These are phyloP conservation scores for Paedocypris sp. DNA, from an alignment of 2,113 vertebrate species.

Conservation along the genomic window DNA sequence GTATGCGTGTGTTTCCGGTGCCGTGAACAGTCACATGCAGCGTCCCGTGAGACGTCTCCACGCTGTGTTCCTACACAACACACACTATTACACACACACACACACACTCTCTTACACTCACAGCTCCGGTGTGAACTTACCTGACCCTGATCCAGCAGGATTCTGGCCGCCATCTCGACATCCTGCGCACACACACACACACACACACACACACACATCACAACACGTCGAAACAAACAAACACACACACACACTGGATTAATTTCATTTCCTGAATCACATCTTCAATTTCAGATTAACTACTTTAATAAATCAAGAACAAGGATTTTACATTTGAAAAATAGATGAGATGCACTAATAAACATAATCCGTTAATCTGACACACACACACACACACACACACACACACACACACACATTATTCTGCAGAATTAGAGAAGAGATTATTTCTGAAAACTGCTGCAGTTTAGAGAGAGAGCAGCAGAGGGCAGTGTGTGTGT, in stretches of 20 bases:
- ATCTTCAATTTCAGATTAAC: too few relatives aligned
- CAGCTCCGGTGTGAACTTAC: conserved; percentile 26
- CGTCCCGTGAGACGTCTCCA: conserved; percentile 78
- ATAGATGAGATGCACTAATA: too few relatives aligned
- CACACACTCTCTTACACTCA: background rate
- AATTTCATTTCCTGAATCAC: too few relatives aligned
- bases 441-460: too few relatives aligned
- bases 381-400: too few relatives aligned
- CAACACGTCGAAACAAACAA: background rate
- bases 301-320: too few relatives aligned
- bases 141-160: conserved; percentile 65
- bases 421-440: too few relatives aligned
- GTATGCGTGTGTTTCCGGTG: conserved; percentile 71
- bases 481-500: conserved; percentile 7
- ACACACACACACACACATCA: background rate
- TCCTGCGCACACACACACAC: conserved; percentile 40
- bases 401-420: too few relatives aligned
- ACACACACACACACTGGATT: background rate
- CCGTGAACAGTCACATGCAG: conserved; percentile 76
- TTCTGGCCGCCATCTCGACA: conserved; percentile 58
- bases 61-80: conserved; percentile 65
- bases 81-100: background rate
- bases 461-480: too few relatives aligned
- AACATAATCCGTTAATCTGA: too few relatives aligned
- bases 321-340: too few relatives aligned